Percentiles rank a stretch among this genome's conserved stretches.
These are phyloP conservation scores for Platycnemis pennipes DNA, from an alignment of 2,888 invertebrate species.

Conservation along the genomic window DNA sequence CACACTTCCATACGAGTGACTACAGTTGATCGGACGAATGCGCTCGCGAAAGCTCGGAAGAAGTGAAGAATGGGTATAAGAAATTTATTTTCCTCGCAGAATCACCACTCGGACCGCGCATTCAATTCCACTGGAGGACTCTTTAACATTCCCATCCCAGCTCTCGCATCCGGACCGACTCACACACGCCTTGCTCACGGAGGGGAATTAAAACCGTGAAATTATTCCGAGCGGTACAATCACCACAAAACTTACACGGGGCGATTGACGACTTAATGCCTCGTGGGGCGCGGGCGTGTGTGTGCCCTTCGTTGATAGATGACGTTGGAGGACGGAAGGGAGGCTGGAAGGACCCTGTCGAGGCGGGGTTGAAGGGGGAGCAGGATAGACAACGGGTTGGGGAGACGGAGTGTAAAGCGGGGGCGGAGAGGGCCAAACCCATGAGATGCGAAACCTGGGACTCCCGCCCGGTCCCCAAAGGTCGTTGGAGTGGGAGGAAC, in stretches of 20 bases:
- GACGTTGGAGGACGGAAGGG: not conserved
- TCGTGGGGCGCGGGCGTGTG: not conserved
- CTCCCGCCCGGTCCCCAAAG: slow-evolving; percentile 57
- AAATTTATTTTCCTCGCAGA: not conserved
- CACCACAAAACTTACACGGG: slow-evolving; percentile 31
- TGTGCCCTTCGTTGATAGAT: slow-evolving; percentile 8
- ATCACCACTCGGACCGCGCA: not conserved
- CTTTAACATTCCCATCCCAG: not conserved
- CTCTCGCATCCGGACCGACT: not conserved
- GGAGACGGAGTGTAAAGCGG: not conserved
- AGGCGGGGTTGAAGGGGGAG: not conserved
- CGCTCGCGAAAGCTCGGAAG: not conserved
- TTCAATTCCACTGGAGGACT: not conserved
- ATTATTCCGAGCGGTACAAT: not conserved
- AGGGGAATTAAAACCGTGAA: slow-evolving; percentile 18
- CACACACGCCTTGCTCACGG: not conserved
- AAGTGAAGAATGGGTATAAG: not conserved
- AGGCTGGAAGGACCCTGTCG: not conserved
- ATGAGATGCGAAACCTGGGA: slow-evolving; percentile 59
- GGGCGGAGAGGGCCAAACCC: not conserved
- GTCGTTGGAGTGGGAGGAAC: slow-evolving; percentile 38
- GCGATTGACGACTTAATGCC: slow-evolving; percentile 8
- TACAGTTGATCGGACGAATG: too few species aligned
- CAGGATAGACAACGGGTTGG: not conserved
- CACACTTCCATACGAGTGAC: too few species aligned